Percentiles rank a stretch among this genome's conserved stretches.
Evolutionary conservation across 2,888 invertebrate species (phyloP).

Genomic region (Therioaphis trifolii): DNA sequence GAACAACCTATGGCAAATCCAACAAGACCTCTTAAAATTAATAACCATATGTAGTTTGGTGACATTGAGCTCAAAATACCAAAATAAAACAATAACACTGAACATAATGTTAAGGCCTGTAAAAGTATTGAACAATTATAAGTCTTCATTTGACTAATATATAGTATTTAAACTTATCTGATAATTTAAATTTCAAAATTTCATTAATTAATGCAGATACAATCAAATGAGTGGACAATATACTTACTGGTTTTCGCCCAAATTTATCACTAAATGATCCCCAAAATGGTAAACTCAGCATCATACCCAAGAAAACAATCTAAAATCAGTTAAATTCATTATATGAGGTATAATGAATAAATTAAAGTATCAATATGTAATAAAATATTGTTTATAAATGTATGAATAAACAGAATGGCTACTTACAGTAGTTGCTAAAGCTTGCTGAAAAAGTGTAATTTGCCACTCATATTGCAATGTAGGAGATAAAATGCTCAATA

Average conservation of each 20-base stretch:
- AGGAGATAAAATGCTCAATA: constrained; percentile 91
- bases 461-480: constrained; percentile 96
- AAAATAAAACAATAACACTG: constrained; percentile 90
- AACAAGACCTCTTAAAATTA: constrained; percentile 89
- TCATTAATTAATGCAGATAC: background rate
- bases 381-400: background rate
- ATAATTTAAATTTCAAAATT: constrained; percentile 64
- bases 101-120: constrained; percentile 89
- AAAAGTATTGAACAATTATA: constrained; percentile 65
- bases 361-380: background rate
- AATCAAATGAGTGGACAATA: background rate
- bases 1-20: constrained; percentile 97
- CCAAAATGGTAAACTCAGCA: constrained; percentile 96
- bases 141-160: constrained; percentile 57
- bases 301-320: constrained; percentile 94
- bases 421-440: constrained; percentile 86
- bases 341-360: background rate
- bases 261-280: constrained; percentile 93
- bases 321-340: constrained; percentile 67
- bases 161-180: too few species aligned
- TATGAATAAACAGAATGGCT: background rate
- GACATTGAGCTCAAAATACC: constrained; percentile 90
- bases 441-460: constrained; percentile 90
- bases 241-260: constrained; percentile 84
- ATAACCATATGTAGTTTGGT: constrained; percentile 90